Percentiles rank a stretch among this genome's conserved stretches.
These are phyloP conservation scores for Schlechtendalia chinensis DNA, from an alignment of 1,140 invertebrate genomes.

Conservation along the genomic window DNA sequence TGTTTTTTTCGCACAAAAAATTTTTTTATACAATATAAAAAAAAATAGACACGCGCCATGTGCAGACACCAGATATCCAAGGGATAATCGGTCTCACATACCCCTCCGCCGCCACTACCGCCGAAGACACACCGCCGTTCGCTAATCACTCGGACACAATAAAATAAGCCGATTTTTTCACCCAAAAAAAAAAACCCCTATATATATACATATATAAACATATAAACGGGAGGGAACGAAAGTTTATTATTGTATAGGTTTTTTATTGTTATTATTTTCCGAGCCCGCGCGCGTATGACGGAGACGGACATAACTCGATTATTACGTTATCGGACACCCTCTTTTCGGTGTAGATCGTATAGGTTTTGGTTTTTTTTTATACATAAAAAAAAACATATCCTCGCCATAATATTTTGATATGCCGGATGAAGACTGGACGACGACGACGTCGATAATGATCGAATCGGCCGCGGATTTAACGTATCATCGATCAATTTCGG, in stretches of 20 bases:
- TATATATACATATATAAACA: no score
- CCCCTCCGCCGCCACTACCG: not conserved
- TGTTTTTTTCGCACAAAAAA: constrained; percentile 38
- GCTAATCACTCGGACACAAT: constrained; percentile 49
- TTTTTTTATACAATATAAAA: not conserved
- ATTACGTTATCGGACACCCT: constrained; percentile 25
- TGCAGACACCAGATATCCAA: constrained; percentile 49
- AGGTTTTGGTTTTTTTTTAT: no score
- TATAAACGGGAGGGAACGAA: no score
- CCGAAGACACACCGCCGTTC: not conserved
- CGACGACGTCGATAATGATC: constrained; percentile 15
- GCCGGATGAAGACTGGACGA: not conserved
- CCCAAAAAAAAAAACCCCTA: no score
- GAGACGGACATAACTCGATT: constrained; percentile 40
- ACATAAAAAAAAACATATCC: no score
- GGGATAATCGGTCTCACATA: constrained; percentile 33
- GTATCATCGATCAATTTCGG: constrained; percentile 33
- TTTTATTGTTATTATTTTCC: not conserved
- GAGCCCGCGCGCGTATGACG: no score
- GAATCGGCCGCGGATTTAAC: not conserved
- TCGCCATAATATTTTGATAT: constrained; percentile 39
- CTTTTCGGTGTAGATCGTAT: no score
- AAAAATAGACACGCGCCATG: constrained; percentile 45
- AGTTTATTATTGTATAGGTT: constrained; percentile 45
- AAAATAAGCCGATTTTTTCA: constrained; percentile 46